Evolutionary conservation across 1,140 invertebrate genomes (phyloP).

Genomic region (Orchestia grillus): DNA sequence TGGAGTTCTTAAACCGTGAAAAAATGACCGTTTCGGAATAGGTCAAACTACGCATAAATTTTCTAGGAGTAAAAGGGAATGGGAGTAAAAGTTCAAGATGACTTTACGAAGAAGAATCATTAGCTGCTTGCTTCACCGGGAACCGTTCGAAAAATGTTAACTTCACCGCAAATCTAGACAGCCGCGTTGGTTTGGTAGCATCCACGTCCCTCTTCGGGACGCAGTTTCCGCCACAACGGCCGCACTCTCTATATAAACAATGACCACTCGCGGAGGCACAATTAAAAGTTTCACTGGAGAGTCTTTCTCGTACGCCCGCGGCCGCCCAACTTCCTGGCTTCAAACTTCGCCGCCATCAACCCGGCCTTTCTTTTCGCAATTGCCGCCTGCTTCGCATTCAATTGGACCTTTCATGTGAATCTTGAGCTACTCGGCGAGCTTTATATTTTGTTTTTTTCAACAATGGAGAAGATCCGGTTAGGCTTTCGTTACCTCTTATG

Average conservation of each 20-base stretch:
- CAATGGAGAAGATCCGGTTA: not conserved
- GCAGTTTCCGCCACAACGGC: not conserved
- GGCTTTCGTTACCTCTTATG: not conserved
- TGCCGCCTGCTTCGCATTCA: not conserved
- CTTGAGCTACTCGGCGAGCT: not conserved
- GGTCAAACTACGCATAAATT: not conserved
- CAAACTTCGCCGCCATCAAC: not conserved
- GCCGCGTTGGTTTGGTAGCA: not conserved
- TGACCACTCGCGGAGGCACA: constrained; percentile 5
- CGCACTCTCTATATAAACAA: constrained; percentile 31
- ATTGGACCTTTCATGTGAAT: not conserved
- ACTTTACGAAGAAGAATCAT: not conserved
- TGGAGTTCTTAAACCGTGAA: not conserved
- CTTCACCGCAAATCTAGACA: not conserved
- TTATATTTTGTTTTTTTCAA: too few species aligned
- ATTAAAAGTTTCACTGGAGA: constrained; percentile 35
- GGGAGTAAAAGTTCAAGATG: not conserved
- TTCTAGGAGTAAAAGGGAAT: too few species aligned
- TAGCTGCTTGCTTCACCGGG: not conserved
- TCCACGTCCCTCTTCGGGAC: not conserved
- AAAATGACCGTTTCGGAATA: not conserved
- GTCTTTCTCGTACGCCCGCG: not conserved
- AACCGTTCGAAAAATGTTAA: not conserved
- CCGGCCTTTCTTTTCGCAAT: not conserved
- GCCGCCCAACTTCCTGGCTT: not conserved